Conservation (phyloP, 1,140 invertebrate species). For the Saxidomus purpurata region DNA sequence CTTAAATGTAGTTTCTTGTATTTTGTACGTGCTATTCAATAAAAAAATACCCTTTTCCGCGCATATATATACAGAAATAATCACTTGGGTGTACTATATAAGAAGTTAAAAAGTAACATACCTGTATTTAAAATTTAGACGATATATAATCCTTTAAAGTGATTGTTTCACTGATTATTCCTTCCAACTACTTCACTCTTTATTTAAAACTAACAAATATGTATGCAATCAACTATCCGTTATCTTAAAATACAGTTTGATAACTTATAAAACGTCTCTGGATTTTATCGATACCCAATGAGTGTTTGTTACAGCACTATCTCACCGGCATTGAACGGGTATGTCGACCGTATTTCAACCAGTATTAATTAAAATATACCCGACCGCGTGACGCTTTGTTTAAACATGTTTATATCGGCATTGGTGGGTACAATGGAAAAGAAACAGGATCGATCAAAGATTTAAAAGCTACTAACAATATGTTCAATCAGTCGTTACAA, state of each 20-base stretch:
- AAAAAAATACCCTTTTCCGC: no score
- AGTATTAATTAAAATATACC: slow-evolving; percentile 11
- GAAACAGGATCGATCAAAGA: slow-evolving; percentile 18
- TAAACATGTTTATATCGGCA: slow-evolving; percentile 27
- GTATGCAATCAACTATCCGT: not conserved
- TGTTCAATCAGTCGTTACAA: slow-evolving; percentile 27
- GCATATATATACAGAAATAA: no score
- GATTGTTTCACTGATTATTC: not conserved
- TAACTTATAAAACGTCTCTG: not conserved
- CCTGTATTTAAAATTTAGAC: not conserved
- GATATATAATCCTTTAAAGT: not conserved
- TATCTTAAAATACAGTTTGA: slow-evolving; percentile 5
- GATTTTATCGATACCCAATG: not conserved
- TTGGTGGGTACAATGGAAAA: not conserved
- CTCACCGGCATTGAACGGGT: not conserved
- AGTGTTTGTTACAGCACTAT: not conserved
- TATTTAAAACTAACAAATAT: not conserved
- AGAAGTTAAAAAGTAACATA: not conserved
- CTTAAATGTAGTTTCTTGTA: no score
- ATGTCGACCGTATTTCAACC: not conserved
- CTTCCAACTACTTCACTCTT: not conserved
- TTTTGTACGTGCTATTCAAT: no score
- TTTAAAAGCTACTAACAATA: slow-evolving; percentile 28
- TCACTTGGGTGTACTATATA: not conserved
- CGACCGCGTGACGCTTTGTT: slow-evolving; percentile 30